These are phyloP conservation scores for Thera obeliscata DNA, from an alignment of 2,888 invertebrate species.

Conservation along the genomic window DNA sequence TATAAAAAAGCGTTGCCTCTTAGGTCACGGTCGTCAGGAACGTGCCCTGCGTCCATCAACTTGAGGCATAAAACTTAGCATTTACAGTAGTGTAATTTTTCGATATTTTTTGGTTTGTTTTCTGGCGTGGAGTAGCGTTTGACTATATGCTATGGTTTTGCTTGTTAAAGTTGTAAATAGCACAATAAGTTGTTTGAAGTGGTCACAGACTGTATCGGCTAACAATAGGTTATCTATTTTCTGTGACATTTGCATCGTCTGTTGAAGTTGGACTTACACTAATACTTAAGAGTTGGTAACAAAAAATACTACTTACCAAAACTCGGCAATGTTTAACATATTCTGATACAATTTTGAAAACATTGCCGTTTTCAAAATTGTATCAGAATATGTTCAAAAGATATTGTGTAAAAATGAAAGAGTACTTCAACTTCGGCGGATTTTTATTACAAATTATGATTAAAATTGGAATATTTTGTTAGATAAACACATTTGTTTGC, in stretches of 20 bases:
- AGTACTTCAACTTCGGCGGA: neutral
- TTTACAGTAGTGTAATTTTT: too few relatives aligned
- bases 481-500: constrained; percentile 61
- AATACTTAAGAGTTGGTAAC: too few relatives aligned
- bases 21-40: too few relatives aligned
- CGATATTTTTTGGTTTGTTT: neutral
- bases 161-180: constrained; percentile 10
- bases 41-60: too few relatives aligned
- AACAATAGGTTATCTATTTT: constrained; percentile 36
- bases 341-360: too few relatives aligned
- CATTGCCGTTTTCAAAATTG: neutral
- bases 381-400: neutral
- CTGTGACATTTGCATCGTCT: constrained; percentile 18
- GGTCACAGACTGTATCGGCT: constrained; percentile 26
- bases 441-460: neutral
- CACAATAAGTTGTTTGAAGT: constrained; percentile 6
- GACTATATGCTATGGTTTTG: neutral
- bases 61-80: too few relatives aligned
- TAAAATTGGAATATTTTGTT: constrained; percentile 46
- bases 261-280: neutral
- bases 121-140: constrained; percentile 19
- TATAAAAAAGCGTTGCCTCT: too few relatives aligned
- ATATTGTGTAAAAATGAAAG: neutral
- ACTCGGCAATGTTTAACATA: too few relatives aligned
- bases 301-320: too few relatives aligned